These are phyloP conservation scores for Periplaneta americana DNA, from an alignment of 1,140 invertebrate genomes.

Conservation along the genomic window DNA sequence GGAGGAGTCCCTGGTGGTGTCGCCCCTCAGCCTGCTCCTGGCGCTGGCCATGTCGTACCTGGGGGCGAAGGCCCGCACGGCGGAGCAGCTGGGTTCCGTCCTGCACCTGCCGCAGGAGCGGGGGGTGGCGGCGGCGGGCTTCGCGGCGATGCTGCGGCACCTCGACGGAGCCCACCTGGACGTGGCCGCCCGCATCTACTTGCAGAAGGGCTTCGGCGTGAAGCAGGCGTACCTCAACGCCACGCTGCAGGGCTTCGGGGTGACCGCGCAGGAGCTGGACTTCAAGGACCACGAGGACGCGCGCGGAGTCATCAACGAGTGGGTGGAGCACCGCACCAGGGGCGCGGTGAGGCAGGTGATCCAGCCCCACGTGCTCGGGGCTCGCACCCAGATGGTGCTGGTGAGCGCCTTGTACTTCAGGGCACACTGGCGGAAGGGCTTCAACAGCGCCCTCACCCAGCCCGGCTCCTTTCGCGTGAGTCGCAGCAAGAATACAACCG, in stretches of 20 bases:
- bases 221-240: conserved; percentile 38
- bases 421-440: conserved; percentile 56
- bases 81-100: too few relatives aligned
- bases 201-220: conserved; percentile 43
- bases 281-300: conserved; percentile 42
- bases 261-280: conserved; percentile 45
- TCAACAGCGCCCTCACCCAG: conserved; percentile 39
- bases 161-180: conserved; percentile 34
- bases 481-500: conserved; percentile 32
- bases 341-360: conserved; percentile 64
- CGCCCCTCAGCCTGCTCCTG: too few relatives aligned
- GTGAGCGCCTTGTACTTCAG: conserved; percentile 86
- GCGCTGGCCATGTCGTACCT: too few relatives aligned
- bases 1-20: too few relatives aligned
- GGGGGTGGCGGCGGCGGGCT: too few relatives aligned
- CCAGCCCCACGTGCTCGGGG: too few relatives aligned
- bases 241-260: conserved; percentile 43
- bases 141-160: too few relatives aligned
- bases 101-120: too few relatives aligned
- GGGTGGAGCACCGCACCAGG: conserved; percentile 66
- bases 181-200: conserved; percentile 57
- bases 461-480: conserved; percentile 41
- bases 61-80: too few relatives aligned
- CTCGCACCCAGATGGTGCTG: conserved; percentile 41
- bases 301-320: conserved; percentile 53